Conservation (phyloP, 2,888 invertebrate species). For the Agriotes lineatus region DNA sequence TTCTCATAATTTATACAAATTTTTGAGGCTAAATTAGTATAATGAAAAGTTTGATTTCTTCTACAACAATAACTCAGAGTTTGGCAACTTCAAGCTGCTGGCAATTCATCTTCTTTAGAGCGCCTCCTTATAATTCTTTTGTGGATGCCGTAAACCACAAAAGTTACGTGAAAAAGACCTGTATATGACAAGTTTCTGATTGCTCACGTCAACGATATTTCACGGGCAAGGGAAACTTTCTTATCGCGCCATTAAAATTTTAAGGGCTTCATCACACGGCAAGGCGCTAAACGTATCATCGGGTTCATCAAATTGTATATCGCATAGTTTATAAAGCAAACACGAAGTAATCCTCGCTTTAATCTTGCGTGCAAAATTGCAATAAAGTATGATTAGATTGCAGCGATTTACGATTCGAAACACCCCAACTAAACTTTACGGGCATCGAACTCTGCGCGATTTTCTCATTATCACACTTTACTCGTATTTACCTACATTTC, state of each 20-base stretch:
- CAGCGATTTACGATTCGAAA: conserved; percentile 33
- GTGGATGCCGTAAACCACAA: background rate
- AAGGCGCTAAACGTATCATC: conserved; percentile 6
- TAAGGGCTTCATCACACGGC: conserved; percentile 4
- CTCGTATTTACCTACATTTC: background rate
- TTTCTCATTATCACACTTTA: conserved; percentile 21
- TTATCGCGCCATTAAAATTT: conserved; percentile 7
- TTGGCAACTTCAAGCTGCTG: no score
- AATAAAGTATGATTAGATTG: conserved; percentile 31
- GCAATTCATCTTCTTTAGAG: background rate
- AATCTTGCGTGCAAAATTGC: conserved; percentile 30
- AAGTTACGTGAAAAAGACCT: conserved; percentile 9
- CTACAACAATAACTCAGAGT: no score
- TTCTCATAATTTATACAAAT: no score
- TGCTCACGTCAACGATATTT: background rate
- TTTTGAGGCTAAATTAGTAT: no score
- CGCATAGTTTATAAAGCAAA: conserved; percentile 7
- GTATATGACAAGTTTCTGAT: conserved; percentile 11
- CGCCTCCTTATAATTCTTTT: conserved; percentile 1
- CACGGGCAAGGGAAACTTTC: background rate
- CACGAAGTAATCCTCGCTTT: conserved; percentile 15
- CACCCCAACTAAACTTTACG: conserved; percentile 35
- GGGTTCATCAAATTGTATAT: conserved; percentile 16
- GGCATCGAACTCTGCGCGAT: conserved; percentile 30
- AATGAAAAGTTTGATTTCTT: no score